These are phyloP conservation scores for Eupithecia dodoneata DNA, from an alignment of 2,888 invertebrate species.

Conservation along the genomic window DNA sequence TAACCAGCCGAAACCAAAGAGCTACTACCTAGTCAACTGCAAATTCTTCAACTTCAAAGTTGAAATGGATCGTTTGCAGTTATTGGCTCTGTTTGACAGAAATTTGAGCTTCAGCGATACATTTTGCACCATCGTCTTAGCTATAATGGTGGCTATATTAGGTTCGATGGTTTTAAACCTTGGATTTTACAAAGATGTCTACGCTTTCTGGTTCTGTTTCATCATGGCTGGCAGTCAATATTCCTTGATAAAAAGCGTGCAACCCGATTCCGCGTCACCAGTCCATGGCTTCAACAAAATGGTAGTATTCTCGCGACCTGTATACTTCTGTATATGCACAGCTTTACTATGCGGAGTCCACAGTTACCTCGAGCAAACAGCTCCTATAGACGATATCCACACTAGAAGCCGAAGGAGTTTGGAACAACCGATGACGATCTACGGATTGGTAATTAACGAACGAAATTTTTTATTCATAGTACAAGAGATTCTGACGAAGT, in stretches of 20 bases:
- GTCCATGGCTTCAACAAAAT: conserved; percentile 98
- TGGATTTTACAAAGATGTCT: conserved; percentile 95
- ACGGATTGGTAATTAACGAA: conserved; percentile 76
- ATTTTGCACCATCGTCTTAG: conserved; percentile 91
- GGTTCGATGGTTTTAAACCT: conserved; percentile 93
- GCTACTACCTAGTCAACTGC: conserved; percentile 89
- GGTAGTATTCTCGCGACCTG: conserved; percentile 96
- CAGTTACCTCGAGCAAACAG: conserved; percentile 65
- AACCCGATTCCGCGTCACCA: conserved; percentile 99
- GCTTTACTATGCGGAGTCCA: conserved; percentile 79
- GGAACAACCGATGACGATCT: conserved; percentile 71
- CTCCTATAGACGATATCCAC: conserved; percentile 54
- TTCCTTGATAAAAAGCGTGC: conserved; percentile 97
- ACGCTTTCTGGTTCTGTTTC: conserved; percentile 97
- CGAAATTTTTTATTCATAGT: conserved; percentile 86
- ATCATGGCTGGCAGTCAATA: conserved; percentile 99
- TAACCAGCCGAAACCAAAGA: conserved; percentile 82
- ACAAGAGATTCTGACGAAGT: conserved; percentile 90
- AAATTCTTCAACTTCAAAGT: conserved; percentile 87
- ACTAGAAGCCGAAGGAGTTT: conserved; percentile 64
- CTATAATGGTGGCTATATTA: conserved; percentile 92
- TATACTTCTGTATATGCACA: conserved; percentile 95
- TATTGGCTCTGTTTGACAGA: conserved; percentile 96
- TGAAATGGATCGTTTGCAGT: conserved; percentile 95
- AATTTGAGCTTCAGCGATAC: conserved; percentile 94